Conservation (phyloP, 2,113 vertebrate species). For the Ophiodon elongatus region DNA sequence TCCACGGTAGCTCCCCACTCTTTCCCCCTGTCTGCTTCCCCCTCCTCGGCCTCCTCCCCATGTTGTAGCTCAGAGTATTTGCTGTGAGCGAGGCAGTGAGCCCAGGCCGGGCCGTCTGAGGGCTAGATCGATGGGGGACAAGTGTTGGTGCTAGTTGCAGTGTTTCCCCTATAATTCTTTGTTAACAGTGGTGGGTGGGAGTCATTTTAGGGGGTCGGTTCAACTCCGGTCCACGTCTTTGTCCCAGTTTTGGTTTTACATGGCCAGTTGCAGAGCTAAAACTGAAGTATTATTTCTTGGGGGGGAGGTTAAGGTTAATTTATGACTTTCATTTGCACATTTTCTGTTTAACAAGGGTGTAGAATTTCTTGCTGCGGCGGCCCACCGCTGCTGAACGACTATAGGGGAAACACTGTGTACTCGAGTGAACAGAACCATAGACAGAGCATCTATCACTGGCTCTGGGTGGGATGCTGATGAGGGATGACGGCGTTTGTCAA, state of each 20-base stretch:
- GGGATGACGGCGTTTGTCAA: slow-evolving; percentile 71
- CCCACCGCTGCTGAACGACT: slow-evolving; percentile 76
- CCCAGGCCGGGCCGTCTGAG: slow-evolving; percentile 93
- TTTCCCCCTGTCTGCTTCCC: slow-evolving; percentile 90
- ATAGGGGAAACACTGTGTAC: slow-evolving; percentile 79
- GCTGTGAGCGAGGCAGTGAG: slow-evolving; percentile 91
- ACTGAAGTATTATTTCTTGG: slow-evolving; percentile 4
- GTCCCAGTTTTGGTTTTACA: slow-evolving; percentile 49
- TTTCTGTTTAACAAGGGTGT: slow-evolving; percentile 33
- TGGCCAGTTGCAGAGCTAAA: slow-evolving; percentile 19
- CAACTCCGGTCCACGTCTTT: slow-evolving; percentile 64
- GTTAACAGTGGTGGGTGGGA: slow-evolving; percentile 76
- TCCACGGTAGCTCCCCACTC: slow-evolving; percentile 88
- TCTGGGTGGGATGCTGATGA: slow-evolving; percentile 74
- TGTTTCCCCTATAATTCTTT: slow-evolving; percentile 77
- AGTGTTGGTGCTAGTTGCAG: slow-evolving; percentile 79
- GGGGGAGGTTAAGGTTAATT: slow-evolving; percentile 42
- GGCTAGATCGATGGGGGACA: slow-evolving; percentile 88
- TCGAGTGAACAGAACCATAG: slow-evolving; percentile 67
- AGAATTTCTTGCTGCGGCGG: slow-evolving; percentile 47
- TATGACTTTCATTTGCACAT: slow-evolving; percentile 37
- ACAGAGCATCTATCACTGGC: slow-evolving; percentile 68
- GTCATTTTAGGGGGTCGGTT: slow-evolving; percentile 42
- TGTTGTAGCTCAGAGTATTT: slow-evolving; percentile 93
- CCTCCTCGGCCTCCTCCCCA: slow-evolving; percentile 90